Base-by-base conservation (phyloP, 2,797 vertebrate genomes). In the Argentina silus region DNA sequence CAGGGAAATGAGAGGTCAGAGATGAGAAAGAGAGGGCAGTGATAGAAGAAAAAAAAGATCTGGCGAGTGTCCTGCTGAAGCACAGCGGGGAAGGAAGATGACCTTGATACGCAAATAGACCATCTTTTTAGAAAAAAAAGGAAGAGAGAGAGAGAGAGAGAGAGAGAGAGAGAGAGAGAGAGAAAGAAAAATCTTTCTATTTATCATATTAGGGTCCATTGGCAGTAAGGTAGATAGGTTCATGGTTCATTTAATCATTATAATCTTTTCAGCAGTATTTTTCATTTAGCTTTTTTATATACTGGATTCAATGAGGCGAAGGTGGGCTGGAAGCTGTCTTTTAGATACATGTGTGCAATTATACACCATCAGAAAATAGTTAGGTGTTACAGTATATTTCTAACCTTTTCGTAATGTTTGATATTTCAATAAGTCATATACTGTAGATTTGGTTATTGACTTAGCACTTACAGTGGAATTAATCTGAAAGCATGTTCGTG, bases 51-150 rank as follows among this genome's bases (percentile, higher is more conserved):
- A 51, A 61, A 50, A 63, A 51, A 69, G 76, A 81, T 56, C 21
- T 53, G 69, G 61, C 19, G 69, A 72, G 45, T 51, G 43, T 68
- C 74, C 65, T 67, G 50, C 77, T 56, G 56, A 77, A 76, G 56
- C 74, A 67, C 77, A 70, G 70, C 71, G 55, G 63, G 77, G 75
- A 84, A 78, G 80, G 17, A 43, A 84, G 75, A 87, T 83, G 83
- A 91, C 87, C 89, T 89, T 90, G 86, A 83, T 85, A 80, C 61
- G 72, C 67, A 83, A 85, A 87, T 86, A 87, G 81, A 77, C 62
- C 72, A 60, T 78, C 77, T 86, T 83, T 73, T 75, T 50, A 71
- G 0, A 36, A 70, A 60, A 65, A 61, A 14, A 15, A 45, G 51
- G 14, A 14, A 62, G 36, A 42, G 23, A 27, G 12, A 36, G 27